Evolutionary conservation across 1,140 invertebrate genomes (phyloP), one percentile per base, ranked within the genome.

Genomic region (Acyrthosiphon pisum): DNA sequence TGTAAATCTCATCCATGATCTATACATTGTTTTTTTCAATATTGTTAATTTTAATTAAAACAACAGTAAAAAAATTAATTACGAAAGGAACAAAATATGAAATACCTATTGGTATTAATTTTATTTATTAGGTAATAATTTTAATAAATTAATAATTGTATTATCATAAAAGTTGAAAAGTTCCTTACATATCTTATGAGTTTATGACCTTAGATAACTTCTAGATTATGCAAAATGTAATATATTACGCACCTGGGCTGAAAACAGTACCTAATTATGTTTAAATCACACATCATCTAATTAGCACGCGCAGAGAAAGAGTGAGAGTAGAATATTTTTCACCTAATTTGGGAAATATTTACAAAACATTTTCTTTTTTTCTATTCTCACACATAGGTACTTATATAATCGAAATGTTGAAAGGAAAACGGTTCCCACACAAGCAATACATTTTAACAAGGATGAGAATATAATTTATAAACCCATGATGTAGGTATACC

Each of bases 371-470:
- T 93, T 93, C 30, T 30, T 84, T 86, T 44, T 92, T 86, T 37
- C 48, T 30, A 86, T 53, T 93, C 46, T 56, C 91, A 93, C 35
- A 86, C 91, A 56, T 56, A 56, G 0, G 11, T 88, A 53, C 8
- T 60, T 90, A 90, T 41, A 53, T 90, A 90, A 68, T 90, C 89
- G 26, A 68, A 50, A 86, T 81, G n/a, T 91, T 35, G 76, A 81
- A 91, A 91, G 30, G 35, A 86, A 84, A 93, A 93, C 44, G 81
- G 37, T 93, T 93, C 91, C 8, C 91, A 84, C 35, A 93, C 81
- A 7, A n/a, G 90, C 11, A 50, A 37, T 48, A n/a, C 6, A 81
- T 76, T n/a, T 48, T 41, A 84, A 50, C 20, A 30, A 92, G n/a
- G 30, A 84, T 53, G 91, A 84, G 91, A 92, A 92, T 83, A 83